Base-by-base conservation (phyloP, 2,113 vertebrate species). In the Lamprologus speciosus region DNA sequence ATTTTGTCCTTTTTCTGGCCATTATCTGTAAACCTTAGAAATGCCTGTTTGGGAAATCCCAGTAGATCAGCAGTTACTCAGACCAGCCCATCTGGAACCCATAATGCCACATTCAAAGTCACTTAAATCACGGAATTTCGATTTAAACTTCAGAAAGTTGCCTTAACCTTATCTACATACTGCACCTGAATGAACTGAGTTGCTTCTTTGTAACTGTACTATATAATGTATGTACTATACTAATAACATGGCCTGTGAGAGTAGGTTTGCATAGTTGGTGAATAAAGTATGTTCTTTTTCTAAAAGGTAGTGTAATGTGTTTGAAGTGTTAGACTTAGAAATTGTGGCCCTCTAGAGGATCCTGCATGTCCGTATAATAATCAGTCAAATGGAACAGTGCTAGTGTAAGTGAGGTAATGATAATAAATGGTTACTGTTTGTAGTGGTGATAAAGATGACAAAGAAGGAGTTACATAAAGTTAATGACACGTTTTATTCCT, bases 401-500 rank as follows among this genome's bases (percentile, higher is more conserved):
- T 47, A 33, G 57, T 31, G 10, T 47, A 50, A 21, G 40, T 28
- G 17, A 78, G 50, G 40, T 58, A 6, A 51, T 80, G 50, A 65
- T 80, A 70, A 86, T 79, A 58, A 83, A 78, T 83, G 55, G 26
- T 85, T 78, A 78, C 45, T n/a, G 45, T 78, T 78, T 78, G 70
- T 78, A 78, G 58, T 57, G 8, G 65, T 83, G 83, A 85, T 83
- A 86, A 85, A 89, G 53, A 82, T 75, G 85, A 80, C 81, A 63
- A 80, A 84, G n/a, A 68, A 45, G 50, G 68, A 81, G 60, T 63
- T 83, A 17, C 70, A 13, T 58, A 28, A 81, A 87, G 57, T 54
- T 88, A 90, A 86, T 86, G 83, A 42, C 51, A 86, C 75, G 35
- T 92, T 88, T 92, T 87, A 92, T 86, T 81, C 33, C 81, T 93